Evolutionary conservation across 2,888 invertebrate genomes (phyloP).

Genomic region (Pristionchus entomophagus): DNA sequence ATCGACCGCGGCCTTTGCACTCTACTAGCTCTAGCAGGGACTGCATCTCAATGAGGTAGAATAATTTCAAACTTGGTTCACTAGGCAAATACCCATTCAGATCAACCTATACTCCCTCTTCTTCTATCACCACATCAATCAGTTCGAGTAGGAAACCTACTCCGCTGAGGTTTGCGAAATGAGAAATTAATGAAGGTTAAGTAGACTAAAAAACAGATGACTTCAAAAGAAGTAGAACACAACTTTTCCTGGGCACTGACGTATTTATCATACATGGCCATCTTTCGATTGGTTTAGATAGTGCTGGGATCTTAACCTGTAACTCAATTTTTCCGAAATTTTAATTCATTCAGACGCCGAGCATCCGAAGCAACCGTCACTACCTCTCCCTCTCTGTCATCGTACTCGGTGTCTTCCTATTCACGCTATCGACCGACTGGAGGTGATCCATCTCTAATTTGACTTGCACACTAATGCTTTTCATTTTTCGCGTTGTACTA

Average conservation of each 20-base stretch:
- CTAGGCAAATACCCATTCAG: not conserved
- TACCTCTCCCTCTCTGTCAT: not conserved
- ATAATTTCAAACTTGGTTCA: not conserved
- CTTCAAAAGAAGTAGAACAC: too few relatives aligned
- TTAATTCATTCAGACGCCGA: not conserved
- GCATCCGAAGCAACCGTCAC: not conserved
- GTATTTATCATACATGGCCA: too few relatives aligned
- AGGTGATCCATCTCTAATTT: not conserved
- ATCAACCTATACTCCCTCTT: constrained; percentile 5
- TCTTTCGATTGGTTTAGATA: too few relatives aligned
- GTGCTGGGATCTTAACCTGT: too few relatives aligned
- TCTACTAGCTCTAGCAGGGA: not conserved
- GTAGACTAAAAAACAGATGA: too few relatives aligned
- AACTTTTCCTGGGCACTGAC: too few relatives aligned
- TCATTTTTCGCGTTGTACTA: too few relatives aligned
- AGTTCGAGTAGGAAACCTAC: not conserved
- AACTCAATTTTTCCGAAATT: not conserved
- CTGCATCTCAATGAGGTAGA: not conserved
- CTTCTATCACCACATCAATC: not conserved
- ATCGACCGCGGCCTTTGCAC: constrained; percentile 27
- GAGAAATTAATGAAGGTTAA: too few relatives aligned
- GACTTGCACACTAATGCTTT: too few relatives aligned
- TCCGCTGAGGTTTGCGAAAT: not conserved
- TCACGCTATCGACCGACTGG: constrained; percentile 22
- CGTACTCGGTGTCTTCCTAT: constrained; percentile 4